These are phyloP conservation scores for Daubentonia madagascariensis DNA, from an alignment of 2,113 vertebrate species.

Conservation along the genomic window DNA sequence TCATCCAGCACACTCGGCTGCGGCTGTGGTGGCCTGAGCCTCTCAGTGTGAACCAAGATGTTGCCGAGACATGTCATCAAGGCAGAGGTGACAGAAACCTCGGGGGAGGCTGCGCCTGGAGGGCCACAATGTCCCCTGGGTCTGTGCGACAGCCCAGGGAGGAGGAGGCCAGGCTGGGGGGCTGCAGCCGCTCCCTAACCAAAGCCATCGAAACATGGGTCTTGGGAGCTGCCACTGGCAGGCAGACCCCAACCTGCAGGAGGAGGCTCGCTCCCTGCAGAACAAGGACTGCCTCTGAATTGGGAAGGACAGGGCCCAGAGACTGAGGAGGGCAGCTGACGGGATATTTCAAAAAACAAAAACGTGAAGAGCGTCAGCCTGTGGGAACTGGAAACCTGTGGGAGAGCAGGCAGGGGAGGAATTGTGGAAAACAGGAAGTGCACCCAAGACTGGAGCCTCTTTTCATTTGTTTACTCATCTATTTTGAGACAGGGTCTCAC, in stretches of 20 bases:
- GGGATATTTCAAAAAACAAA: neutral
- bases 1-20: neutral
- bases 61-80: neutral
- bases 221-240: neutral
- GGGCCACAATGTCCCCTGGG: neutral
- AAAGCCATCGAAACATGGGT: neutral
- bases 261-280: neutral
- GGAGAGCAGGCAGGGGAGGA: neutral
- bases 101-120: neutral
- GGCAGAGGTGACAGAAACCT: neutral
- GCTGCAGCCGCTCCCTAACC: neutral
- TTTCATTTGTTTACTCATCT: neutral
- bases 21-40: fast-evolving
- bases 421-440: neutral
- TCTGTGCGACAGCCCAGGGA: neutral
- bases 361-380: neutral
- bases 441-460: neutral
- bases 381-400: neutral
- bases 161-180: neutral
- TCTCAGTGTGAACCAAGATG: neutral
- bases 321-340: too few species aligned
- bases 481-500: too few species aligned
- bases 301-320: neutral
- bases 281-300: too few species aligned
- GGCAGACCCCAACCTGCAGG: neutral